Evolutionary conservation across 2,113 vertebrate species (phyloP).

Genomic region (Amazona guildingii): DNA sequence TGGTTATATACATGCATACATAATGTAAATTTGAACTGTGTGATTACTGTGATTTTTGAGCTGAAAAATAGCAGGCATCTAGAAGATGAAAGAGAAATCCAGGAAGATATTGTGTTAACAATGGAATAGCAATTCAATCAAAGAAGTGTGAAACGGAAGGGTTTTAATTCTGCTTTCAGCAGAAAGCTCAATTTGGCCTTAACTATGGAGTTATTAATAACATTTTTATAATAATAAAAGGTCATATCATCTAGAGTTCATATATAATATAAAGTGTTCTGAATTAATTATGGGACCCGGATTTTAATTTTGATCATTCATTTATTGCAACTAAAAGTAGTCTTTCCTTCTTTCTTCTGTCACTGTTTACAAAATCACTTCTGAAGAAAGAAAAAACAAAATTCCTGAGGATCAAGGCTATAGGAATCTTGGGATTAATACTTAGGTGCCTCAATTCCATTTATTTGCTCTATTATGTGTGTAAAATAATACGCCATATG

Average conservation of each 20-base stretch:
- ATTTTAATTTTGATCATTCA: background rate
- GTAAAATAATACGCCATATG: constrained; percentile 52
- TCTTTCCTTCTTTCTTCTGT: background rate
- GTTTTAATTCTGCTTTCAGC: background rate
- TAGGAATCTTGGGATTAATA: constrained; percentile 43
- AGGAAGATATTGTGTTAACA: background rate
- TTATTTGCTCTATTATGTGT: constrained; percentile 45
- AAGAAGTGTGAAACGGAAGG: background rate
- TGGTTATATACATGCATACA: background rate
- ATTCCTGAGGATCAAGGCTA: background rate
- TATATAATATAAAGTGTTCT: background rate
- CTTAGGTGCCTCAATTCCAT: constrained; percentile 2
- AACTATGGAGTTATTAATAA: background rate
- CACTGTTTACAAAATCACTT: background rate
- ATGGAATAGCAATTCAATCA: background rate
- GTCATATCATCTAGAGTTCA: background rate
- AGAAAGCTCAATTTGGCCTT: background rate
- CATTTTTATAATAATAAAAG: background rate
- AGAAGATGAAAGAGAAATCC: background rate
- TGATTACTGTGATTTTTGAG: background rate
- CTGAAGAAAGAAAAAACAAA: constrained; percentile 26
- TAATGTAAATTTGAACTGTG: background rate
- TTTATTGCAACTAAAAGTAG: background rate
- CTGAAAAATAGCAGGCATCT: background rate
- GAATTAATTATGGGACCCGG: background rate